These are phyloP conservation scores for Drosophila acutilabella DNA, from an alignment of 2,888 invertebrate species.

Conservation along the genomic window DNA sequence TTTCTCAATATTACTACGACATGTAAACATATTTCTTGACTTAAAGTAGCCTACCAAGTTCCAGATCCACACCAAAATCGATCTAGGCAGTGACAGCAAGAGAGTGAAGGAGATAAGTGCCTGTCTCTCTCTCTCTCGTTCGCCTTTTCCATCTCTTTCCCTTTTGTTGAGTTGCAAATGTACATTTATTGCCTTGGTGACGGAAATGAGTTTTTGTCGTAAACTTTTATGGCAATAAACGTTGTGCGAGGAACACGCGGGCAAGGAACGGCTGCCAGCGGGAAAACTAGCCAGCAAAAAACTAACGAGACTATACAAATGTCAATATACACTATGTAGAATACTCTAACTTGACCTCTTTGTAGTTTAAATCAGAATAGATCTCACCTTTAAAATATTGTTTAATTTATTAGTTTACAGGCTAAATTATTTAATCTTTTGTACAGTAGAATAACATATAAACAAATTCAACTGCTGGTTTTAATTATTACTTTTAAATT, in stretches of 20 bases:
- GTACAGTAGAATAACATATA: too few relatives aligned
- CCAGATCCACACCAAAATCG: constrained; percentile 45
- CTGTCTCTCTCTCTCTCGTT: not conserved
- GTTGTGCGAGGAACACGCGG: constrained; percentile 37
- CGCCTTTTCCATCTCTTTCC: not conserved
- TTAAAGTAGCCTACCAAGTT: constrained; percentile 12
- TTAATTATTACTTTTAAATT: too few relatives aligned
- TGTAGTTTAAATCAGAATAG: too few relatives aligned
- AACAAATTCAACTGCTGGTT: too few relatives aligned
- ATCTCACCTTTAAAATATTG: too few relatives aligned
- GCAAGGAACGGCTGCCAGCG: constrained; percentile 23
- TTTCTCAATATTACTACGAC: constrained; percentile 30
- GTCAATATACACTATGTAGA: not conserved
- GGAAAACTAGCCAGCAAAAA: constrained; percentile 22
- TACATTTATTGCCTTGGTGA: constrained; percentile 75
- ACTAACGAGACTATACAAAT: not conserved
- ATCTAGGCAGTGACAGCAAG: constrained; percentile 26
- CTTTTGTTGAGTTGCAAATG: constrained; percentile 38
- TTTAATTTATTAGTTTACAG: too few relatives aligned
- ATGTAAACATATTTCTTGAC: constrained; percentile 10
- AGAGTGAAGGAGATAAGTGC: not conserved
- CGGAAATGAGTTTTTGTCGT: constrained; percentile 81
- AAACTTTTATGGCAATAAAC: constrained; percentile 80
- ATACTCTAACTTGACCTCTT: not conserved
- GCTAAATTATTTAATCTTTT: too few relatives aligned